Base-by-base conservation (phyloP, 2,888 invertebrate species). In the Trachelus iudaicus region DNA sequence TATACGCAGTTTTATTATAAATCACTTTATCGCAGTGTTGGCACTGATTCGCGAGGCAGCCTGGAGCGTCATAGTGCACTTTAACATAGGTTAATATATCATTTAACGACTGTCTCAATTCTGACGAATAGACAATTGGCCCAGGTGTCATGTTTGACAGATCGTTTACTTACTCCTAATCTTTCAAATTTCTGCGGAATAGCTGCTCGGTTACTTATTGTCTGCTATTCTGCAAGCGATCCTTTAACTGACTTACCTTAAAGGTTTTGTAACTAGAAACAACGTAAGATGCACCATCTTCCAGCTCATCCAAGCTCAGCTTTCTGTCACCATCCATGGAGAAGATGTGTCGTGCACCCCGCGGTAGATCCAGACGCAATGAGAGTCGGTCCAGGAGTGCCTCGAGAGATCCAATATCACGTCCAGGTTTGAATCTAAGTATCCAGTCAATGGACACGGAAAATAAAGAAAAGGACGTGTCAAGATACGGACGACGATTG, bases 191-290 rank as follows among this genome's bases (percentile, higher is more conserved):
- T 35, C 4, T 40, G 6, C 15, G 0, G 15, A 40, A 40, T 40
- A 40, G 40, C 15, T 40, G 15, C 15, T 15, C 15, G 40, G 15
- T 15, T 40, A 15, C 40, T 15, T 40, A n/a, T 69, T 30, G 4
- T 69, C 69, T 4, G 69, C 3, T 9, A 30, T 33, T 69, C 3
- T 68, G 40, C 40, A 40, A 40, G 6, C 15, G 40, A 40, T 15
- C 40, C 40, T 40, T 11, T 80, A 37, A 76, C 68, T 31, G 73
- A 90, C 94, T 94, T 92, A 97, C 97, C 96, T 97, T 97, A 92
- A 98, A 98, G 15, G 96, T 96, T 92, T 97, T 97, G 90, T 96
- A 97, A 6, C 97, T 97, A 12, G 98, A 98, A 69, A 98, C 98
- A 83, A 98, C 97, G 91, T 98, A 98, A 12, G 96, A 96, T 31